Percentiles rank a stretch among this genome's conserved stretches.
phyloP scores from a whole-genome alignment of 2,888 invertebrate genomes.

The Hypomecis punctinalis region DNA sequence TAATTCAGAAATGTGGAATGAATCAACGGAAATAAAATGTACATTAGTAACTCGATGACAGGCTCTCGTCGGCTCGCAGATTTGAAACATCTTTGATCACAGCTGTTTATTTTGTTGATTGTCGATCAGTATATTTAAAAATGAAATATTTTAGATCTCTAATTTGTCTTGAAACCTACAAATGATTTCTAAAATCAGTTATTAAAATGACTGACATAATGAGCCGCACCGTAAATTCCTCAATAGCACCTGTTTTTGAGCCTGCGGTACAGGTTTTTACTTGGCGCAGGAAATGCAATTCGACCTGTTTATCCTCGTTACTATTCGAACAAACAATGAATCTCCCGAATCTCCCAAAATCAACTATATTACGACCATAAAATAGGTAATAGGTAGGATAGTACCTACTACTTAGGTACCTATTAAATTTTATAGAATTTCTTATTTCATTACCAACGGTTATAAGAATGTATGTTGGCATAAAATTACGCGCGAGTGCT shows the following conservation, averaged over 20 bases:
- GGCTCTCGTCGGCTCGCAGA: neutral
- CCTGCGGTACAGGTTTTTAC: too few relatives aligned
- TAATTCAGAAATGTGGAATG: conserved; percentile 36
- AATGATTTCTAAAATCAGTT: neutral
- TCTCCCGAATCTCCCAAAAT: too few relatives aligned
- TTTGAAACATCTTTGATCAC: conserved; percentile 17
- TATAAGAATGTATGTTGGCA: neutral
- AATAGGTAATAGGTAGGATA: too few relatives aligned
- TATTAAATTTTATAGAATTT: too few relatives aligned
- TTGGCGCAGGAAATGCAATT: too few relatives aligned
- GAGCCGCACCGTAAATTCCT: neutral
- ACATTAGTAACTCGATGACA: conserved; percentile 19
- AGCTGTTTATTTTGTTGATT: conserved; percentile 10
- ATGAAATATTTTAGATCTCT: neutral
- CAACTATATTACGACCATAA: too few relatives aligned
- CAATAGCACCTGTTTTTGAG: too few relatives aligned
- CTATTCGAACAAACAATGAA: too few relatives aligned
- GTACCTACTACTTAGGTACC: too few relatives aligned
- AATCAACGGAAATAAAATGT: conserved; percentile 28
- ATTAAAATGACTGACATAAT: conserved; percentile 1
- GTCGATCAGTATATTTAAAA: conserved; percentile 11
- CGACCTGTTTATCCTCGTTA: too few relatives aligned
- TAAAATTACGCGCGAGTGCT: neutral
- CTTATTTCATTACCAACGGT: neutral
- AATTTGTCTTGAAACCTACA: neutral